These are phyloP conservation scores for Hycleus phaleratus DNA, from an alignment of 1,140 invertebrate species.

Conservation along the genomic window DNA sequence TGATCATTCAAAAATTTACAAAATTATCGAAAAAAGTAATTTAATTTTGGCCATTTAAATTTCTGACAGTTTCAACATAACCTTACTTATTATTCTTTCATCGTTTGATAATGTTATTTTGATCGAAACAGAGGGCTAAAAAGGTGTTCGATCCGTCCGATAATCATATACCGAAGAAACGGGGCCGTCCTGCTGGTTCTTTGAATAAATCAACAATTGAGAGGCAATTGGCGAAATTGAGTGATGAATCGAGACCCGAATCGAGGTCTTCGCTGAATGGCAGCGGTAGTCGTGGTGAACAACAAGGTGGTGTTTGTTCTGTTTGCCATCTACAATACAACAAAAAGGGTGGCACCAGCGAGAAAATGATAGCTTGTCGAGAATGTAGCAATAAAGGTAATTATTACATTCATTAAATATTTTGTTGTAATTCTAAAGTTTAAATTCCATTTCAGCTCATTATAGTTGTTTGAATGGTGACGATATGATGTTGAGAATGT, in stretches of 20 bases:
- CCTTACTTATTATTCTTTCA: background rate
- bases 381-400: conserved; percentile 65
- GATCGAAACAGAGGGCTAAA: conserved; percentile 46
- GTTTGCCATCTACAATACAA: conserved; percentile 48
- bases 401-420: too few species aligned
- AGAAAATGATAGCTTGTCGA: conserved; percentile 64
- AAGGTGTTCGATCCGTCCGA: conserved; percentile 76
- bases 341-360: conserved; percentile 48
- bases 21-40: too few species aligned
- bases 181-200: conserved; percentile 53
- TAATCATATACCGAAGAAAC: conserved; percentile 58
- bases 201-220: conserved; percentile 51
- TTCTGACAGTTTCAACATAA: background rate
- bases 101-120: conserved; percentile 1
- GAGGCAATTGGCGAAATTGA: conserved; percentile 35
- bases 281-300: background rate
- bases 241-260: conserved; percentile 35
- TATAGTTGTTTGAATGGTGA: conserved; percentile 55
- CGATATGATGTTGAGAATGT: conserved; percentile 54
- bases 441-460: conserved; percentile 43
- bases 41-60: too few species aligned
- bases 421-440: too few species aligned
- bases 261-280: conserved; percentile 40
- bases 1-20: too few species aligned
- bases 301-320: conserved; percentile 49